Evolutionary conservation across 2,113 vertebrate genomes (phyloP).

Genomic region (Seriola dumerili): DNA sequence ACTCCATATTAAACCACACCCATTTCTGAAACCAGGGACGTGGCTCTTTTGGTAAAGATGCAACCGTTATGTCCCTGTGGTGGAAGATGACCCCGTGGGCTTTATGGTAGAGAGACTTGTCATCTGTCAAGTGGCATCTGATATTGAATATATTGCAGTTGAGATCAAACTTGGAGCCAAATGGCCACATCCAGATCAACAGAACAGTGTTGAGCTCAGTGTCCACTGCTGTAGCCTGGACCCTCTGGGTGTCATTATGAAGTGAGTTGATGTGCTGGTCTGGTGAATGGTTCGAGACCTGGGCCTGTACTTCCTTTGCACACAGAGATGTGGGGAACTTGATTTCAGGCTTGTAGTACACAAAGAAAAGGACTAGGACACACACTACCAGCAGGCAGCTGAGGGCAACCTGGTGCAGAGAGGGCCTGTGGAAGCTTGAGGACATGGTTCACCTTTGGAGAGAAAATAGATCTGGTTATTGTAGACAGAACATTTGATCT

Average conservation of each 20-base stretch:
- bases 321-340: conserved; percentile 75
- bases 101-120: conserved; percentile 85
- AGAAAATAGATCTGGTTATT: too few relatives aligned
- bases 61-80: conserved; percentile 86
- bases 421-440: not conserved
- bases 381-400: conserved; percentile 83
- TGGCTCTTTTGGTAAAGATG: conserved; percentile 84
- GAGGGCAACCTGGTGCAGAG: conserved; percentile 79
- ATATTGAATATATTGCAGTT: conserved; percentile 85
- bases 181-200: conserved; percentile 91
- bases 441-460: conserved; percentile 29
- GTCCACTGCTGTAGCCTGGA: conserved; percentile 77
- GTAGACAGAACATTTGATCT: too few relatives aligned
- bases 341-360: conserved; percentile 84
- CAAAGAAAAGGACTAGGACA: conserved; percentile 85
- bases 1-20: conserved; percentile 93
- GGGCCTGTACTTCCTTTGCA: not conserved
- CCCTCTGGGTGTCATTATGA: conserved; percentile 61
- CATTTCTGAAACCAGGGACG: conserved; percentile 91
- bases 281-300: not conserved
- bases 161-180: conserved; percentile 83
- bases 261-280: not conserved
- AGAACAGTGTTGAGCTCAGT: conserved; percentile 86
- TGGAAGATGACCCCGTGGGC: conserved; percentile 90
- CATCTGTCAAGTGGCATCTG: conserved; percentile 87